Conservation (phyloP, 2,888 invertebrate species). For the Xylota segnis region DNA sequence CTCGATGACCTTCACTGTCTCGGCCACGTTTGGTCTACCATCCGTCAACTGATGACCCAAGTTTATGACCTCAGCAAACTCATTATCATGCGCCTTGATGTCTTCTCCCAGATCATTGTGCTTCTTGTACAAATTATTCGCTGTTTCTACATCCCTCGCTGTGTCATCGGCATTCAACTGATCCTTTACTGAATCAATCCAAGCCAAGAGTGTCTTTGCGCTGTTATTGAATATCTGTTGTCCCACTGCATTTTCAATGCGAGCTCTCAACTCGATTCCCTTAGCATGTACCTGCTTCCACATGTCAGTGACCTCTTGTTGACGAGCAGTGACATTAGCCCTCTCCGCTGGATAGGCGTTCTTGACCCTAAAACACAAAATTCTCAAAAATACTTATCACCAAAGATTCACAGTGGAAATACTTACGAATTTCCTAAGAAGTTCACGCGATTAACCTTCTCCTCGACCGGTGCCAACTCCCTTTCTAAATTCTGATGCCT, state of each 20-base stretch:
- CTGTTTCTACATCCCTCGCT: constrained; percentile 96
- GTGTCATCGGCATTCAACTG: constrained; percentile 91
- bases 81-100: constrained; percentile 94
- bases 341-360: constrained; percentile 96
- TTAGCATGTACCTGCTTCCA: constrained; percentile 95
- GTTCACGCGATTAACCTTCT: constrained; percentile 95
- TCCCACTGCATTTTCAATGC: constrained; percentile 97
- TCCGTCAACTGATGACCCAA: constrained; percentile 91
- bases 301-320: constrained; percentile 93
- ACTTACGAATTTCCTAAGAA: constrained; percentile 93
- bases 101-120: constrained; percentile 96
- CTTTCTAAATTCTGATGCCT: constrained; percentile 96
- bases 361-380: constrained; percentile 88
- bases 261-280: constrained; percentile 92
- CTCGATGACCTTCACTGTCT: constrained; percentile 91
- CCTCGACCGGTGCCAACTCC: constrained; percentile 96
- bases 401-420: neutral
- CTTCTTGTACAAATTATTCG: constrained; percentile 94
- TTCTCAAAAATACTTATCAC: neutral
- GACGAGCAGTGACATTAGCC: constrained; percentile 92
- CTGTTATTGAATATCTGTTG: constrained; percentile 91
- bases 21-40: constrained; percentile 90
- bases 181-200: constrained; percentile 92
- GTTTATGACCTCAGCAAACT: constrained; percentile 92
- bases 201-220: constrained; percentile 91